Base-by-base conservation (phyloP, 1,140 invertebrate genomes). In the Episyrphus balteatus region DNA sequence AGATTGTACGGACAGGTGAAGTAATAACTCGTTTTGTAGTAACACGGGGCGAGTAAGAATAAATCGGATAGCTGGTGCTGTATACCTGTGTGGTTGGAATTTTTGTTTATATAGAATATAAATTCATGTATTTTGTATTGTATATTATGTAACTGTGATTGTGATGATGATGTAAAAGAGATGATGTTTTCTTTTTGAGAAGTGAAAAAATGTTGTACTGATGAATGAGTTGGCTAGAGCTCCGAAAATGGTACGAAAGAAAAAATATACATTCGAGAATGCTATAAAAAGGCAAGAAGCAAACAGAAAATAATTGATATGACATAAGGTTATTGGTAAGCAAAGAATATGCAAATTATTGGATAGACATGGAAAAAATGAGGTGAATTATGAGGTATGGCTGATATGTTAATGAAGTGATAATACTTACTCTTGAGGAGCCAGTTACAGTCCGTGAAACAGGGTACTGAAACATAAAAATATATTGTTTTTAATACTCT, bases 31-130 rank as follows among this genome's bases (percentile, higher is more conserved):
- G 61, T 40, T 58, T 47, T 56, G 59, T 59, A 52, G 54, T 52
- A 36, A 76, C 62, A 61, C 77, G 77, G 46, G 77, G 77, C 50
- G 72, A 57, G 50, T 66, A 64, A 41, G 51, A 67, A 55, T 67
- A 67, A 47, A 67, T 67, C 15, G 64, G 64, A 36, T 65, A 67
- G 48, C 60, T 62, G 50, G 64, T 55, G 59, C 61, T 67, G 55
- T 66, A 67, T 42, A 66, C 62, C 63, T 66, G 21, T 26, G 21
- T 26, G 21, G 3, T n/a, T n/a, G 3, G 21, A 26, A 26, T 26
- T 26, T 26, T 3, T 26, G 3, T 26, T 3, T 26, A 5, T 26
- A 26, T 26, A 26, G 21, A 26, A 26, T 26, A 5, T 26, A 26
- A 26, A 26, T 5, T n/a, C 3, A 26, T 26, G 21, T 26, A 26